Evolutionary conservation across 2,888 invertebrate genomes (phyloP), one percentile per base, ranked within the genome.

Genomic region (Rhyacophila evoluta): DNA sequence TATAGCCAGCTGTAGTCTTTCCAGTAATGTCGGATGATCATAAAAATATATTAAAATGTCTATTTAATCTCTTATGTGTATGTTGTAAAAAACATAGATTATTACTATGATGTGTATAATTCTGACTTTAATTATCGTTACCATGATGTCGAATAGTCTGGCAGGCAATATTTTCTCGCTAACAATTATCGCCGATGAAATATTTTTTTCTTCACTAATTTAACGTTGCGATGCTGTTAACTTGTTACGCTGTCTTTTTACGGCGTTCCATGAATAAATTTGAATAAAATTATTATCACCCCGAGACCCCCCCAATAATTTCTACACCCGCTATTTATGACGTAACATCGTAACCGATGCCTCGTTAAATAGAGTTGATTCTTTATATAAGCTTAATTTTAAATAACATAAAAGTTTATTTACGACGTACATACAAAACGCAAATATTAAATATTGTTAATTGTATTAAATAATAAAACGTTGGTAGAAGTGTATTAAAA

Each of bases 191-290:
- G 72, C 11, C 72, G 27, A 72, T 72, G 37, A 36, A 25, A 33
- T 6, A 8, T 55, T 55, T 55, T 72, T 77, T 72, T 77, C 72
- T 41, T 55, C 41, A 67, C 72, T 70, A 71, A 72, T 77, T 77
- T 77, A 72, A 55, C 55, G 55, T 72, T 77, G 36, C 67, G 55
- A 70, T 55, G 72, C 72, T 72, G 77, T 77, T 72, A 71, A 77
- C 39, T 77, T 72, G 55, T 55, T 77, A 71, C 68, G 71, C 68
- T 28, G 41, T 67, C 72, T 77, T 77, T 77, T 72, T 55, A 72
- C 37, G 36, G 67, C 77, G 19, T 71, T 74, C 77, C 72, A 72
- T 77, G 77, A 77, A 77, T 77, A 77, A 77, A 77, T 77, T 77
- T 77, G 33, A 55, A 55, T 55, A 55, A 55, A 55, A 55, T 25